Base-by-base conservation (phyloP, 35 echinoderm and acorn worm species). In the Lytechinus pictus region DNA sequence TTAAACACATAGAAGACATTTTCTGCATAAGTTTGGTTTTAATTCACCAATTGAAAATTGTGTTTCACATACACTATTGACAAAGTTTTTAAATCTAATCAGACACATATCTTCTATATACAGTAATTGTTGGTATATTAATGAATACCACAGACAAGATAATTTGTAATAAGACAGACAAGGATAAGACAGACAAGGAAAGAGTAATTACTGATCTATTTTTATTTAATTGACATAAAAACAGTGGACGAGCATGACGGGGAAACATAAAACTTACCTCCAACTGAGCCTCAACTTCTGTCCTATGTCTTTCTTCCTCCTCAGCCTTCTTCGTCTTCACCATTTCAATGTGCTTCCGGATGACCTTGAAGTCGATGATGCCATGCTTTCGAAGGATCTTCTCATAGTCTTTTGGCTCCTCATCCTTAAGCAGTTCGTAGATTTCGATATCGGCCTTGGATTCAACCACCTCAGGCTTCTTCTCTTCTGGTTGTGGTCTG, bases 381-480 rank as follows among this genome's bases (percentile, higher is more conserved):
- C 94, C 94, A 10, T 97, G 93, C 27, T 91, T 96, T 52, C 91
- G 89, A 9, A 97, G 95, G 91, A 97, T 58, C 52, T 96, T 97
- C 56, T 95, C 97, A 28, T 97, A 97, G 53, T 96, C 72, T 24
- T 91, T 87, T n/a, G 97, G 97, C 86, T 97, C 88, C 53, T 94
- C 95, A 61, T 97, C 97, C 54, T 97, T 97, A 2, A 97, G 60
- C 72, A 97, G 87, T 52, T 97, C 97, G 91, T 92, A 96, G 57
- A 97, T 92, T 72, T 97, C 95, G 86, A 87, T 88, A 57, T 97
- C 96, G 7, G 16, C 92, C 28, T 90, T 54, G 52, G 52, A 54
- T 54, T 29, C 88, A 9, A 90, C 88, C 28, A 90, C 88, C 27
- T 90, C 88, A 33, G 88, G 88, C 28, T 52, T 90, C 9, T 90